Evolutionary conservation across 2,113 vertebrate genomes (phyloP), one percentile per base, ranked within the genome.

Genomic region (Pygoscelis antarcticus): DNA sequence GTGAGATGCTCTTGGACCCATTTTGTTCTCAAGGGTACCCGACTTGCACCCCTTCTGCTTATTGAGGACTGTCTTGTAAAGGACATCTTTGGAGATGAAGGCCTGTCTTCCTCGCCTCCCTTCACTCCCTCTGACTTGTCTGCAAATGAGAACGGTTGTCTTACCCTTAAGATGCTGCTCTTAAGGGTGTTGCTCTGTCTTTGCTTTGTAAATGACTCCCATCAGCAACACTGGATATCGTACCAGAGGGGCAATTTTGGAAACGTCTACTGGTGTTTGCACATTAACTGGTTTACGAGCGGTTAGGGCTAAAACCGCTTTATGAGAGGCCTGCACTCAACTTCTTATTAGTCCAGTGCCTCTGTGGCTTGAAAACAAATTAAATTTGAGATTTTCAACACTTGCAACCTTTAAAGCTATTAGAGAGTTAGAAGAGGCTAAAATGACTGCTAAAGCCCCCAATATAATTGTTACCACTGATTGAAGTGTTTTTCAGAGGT

Each of bases 351-450:
- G 92, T 46, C 52, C 57, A n/a, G 87, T 26, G 69, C 80, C 83
- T 89, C 66, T 95, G 91, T 76, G 83, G 57, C 70, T 94, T 34
- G 30, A 52, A 84, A 93, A 75, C 87, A 95, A 95, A 94, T 96
- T 87, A 89, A 65, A 95, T 21, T 44, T 19, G 68, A 71, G 77
- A 21, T 79, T 92, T 89, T 81, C 81, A 78, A 26, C 72, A n/a
- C 83, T 93, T 44, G 69, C 47, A 87, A 71, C 9, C 52, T 74
- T 92, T 77, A 94, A 88, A 94, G 94, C 68, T 64, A 22, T 93
- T 80, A 80, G 40, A 66, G 55, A 9, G 79, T 22, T 61, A 42
- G 49, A 70, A 66, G 68, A 78, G 47, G 72, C 72, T 75, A 68
- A 62, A 87, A 71, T 71, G n/a, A 51, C 55, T 81, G 55, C n/a